Base-by-base conservation (phyloP, 2,797 vertebrate species). In the Pogonophryne albipinna region DNA sequence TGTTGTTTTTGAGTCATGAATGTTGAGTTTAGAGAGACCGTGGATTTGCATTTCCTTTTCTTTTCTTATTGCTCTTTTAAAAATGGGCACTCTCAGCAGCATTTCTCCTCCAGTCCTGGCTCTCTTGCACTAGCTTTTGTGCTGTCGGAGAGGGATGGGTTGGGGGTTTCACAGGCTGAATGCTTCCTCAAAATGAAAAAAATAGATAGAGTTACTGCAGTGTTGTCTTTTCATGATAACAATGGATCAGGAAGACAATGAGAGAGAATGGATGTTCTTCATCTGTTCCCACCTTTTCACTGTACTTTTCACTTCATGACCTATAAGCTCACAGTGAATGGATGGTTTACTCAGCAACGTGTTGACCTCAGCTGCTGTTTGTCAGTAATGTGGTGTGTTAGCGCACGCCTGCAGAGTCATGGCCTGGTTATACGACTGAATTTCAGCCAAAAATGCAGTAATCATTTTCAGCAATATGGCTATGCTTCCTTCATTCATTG, bases 291-390 rank as follows among this genome's bases (percentile, higher is more conserved):
- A 59, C 7, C 1, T 6, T 42, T 46, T 38, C 11, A 56, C 23
- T 49, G 9, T 16, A 55, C 42, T 27, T 3, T 50, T 51, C 46
- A 34, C 52, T 19, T 8, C 42, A 19, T 7, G 7, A 17, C 47
- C 14, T 51, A 15, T 55, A 50, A 61, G 47, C 17, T 66, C 20
- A 52, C 15, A 44, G 41, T 79, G 27, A 4, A 14, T 68, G n/a
- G 53, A 52, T 47, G 55, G 7, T 66, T 74, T 76, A 11, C 44
- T 53, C 51, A 45, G 68, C n/a, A 31, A 11, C 60, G 53, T 46
- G 76, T 75, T 63, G 65, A 64, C 45, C 50, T 58, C 61, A 78
- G 45, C 63, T 69, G 56, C 71, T 51, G 63, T 63, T 71, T 34
- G 41, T 76, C 31, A 34, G 59, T 63, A 15, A 51, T 68, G 44